Conservation (phyloP, 2,797 vertebrate species). For the Acrocephalus scirpaceus region DNA sequence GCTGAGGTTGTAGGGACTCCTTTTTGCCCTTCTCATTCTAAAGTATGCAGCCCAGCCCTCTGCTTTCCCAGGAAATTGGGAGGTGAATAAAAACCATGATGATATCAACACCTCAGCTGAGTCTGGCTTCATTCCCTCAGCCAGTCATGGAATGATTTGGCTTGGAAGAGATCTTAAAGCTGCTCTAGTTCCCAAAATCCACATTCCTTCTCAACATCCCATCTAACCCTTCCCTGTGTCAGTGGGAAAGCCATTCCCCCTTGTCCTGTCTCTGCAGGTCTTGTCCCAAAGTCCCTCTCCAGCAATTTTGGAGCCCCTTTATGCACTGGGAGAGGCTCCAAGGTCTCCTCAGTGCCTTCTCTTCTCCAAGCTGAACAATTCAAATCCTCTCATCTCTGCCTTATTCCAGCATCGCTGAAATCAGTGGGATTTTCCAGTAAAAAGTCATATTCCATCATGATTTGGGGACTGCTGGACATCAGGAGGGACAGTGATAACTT, state of each 20-base stretch:
- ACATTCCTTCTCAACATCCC: neutral
- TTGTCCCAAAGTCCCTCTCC: neutral
- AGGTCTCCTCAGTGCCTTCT: neutral
- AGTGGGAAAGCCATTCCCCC: neutral
- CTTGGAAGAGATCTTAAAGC: neutral
- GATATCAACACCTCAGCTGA: fast-evolving
- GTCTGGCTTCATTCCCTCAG: fast-evolving
- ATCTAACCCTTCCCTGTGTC: neutral
- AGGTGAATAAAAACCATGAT: neutral
- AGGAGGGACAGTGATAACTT: neutral
- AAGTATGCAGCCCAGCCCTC: neutral
- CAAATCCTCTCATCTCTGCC: neutral
- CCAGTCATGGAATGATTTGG: neutral
- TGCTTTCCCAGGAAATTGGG: neutral
- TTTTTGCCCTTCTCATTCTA: neutral
- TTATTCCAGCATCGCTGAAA: fast-evolving
- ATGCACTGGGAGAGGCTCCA: neutral
- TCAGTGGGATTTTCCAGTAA: neutral
- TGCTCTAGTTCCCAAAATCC: neutral
- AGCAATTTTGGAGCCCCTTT: neutral
- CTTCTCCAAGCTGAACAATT: neutral
- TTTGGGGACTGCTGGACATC: neutral
- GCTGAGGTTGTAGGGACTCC: neutral
- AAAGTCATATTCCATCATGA: fast-evolving
- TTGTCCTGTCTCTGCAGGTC: neutral